Evolutionary conservation across 2,888 invertebrate species (phyloP).

Genomic region (Neocrepidodera transversa): DNA sequence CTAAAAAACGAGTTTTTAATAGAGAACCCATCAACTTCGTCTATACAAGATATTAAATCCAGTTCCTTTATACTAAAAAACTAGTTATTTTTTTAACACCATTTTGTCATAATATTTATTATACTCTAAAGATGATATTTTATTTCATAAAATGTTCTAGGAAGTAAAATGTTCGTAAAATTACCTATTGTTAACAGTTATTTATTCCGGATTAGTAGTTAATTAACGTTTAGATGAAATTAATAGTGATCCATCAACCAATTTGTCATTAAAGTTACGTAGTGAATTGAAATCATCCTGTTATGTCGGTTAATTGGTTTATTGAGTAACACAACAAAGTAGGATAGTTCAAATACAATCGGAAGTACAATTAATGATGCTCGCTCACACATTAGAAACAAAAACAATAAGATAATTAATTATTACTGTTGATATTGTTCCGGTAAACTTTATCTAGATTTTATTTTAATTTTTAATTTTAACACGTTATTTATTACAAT

Average conservation of each 20-base stretch:
- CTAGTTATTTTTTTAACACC: too few species aligned
- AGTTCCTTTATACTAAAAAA: too few species aligned
- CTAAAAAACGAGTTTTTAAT: too few species aligned
- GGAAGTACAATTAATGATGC: too few species aligned
- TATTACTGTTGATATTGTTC: not conserved
- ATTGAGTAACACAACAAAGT: too few species aligned
- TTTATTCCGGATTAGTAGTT: slow-evolving; percentile 1
- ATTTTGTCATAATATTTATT: too few species aligned
- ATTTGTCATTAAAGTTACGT: slow-evolving; percentile 3
- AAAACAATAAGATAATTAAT: not conserved
- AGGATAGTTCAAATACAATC: too few species aligned
- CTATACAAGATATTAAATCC: too few species aligned
- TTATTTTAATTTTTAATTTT: not conserved
- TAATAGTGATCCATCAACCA: not conserved
- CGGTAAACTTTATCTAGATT: not conserved
- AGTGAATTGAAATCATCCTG: not conserved
- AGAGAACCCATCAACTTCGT: too few species aligned
- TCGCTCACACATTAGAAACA: not conserved
- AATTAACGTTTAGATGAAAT: not conserved
- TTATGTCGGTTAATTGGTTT: too few species aligned
- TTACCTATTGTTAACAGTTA: slow-evolving; percentile 1
- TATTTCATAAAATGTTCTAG: not conserved
- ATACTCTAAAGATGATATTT: too few species aligned
- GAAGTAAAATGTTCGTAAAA: not conserved
- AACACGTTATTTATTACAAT: not conserved